Base-by-base conservation (phyloP, 2,797 vertebrate species). In the Australoheros facetus region DNA sequence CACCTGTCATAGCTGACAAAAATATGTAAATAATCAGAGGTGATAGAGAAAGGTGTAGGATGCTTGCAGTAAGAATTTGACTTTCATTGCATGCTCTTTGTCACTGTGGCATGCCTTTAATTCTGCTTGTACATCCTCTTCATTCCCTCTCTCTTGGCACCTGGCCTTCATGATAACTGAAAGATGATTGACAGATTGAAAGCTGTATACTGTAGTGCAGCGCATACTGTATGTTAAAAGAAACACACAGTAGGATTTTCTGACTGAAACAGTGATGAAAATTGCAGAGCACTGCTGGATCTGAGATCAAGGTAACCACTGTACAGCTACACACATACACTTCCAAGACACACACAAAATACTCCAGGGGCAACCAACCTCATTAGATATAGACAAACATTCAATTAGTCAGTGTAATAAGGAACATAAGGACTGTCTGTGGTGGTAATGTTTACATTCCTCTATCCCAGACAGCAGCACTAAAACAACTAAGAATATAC, bases 331-430 rank as follows among this genome's bases (percentile, higher is more conserved):
- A 55, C 62, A 73, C 62, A 77, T 55, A 58, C 51, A 73, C 28
- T 54, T 53, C 60, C 12, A 66, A 69, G 51, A n/a, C 73, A 78
- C 21, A 57, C 13, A 77, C 23, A 34, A 71, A 78, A 85, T 80
- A 77, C 78, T 79, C 82, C 51, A 64, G 83, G 73, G 80, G 60
- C 82, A 81, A 74, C 71, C 81, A 88, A 88, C 80, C 90, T 91
- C 85, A 92, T 94, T 93, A 93, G 76, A 86, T 81, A 92, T 79
- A 91, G 88, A 88, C 86, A 91, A 92, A 92, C 83, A 92, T 91
- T 91, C 85, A 92, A 91, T 93, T 93, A 93, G 89, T 90, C 85
- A 82, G 56, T 80, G 71, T 91, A 93, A 92, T 82, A 76, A 88
- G 73, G 66, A 85, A 85, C 85, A 91, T 92, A 91, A 93, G 91